Conservation (phyloP, 2,888 invertebrate genomes). For the Pristionchus mayeri region DNA sequence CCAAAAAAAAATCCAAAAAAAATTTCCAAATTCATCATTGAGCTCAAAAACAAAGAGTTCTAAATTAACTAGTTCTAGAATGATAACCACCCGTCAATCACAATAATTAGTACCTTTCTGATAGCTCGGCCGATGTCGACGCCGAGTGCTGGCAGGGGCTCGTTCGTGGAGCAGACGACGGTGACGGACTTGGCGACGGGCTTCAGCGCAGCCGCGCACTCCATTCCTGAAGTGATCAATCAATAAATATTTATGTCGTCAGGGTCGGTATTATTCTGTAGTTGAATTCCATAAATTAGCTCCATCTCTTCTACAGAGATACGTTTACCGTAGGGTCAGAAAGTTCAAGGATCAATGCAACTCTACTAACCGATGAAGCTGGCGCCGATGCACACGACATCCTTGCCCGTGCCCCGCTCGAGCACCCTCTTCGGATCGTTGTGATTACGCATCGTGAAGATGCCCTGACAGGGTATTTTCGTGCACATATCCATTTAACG, state of each 20-base stretch:
- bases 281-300: too few species aligned
- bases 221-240: conserved; percentile 85
- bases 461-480: conserved; percentile 55
- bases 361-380: conserved; percentile 87
- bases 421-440: conserved; percentile 83
- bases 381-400: conserved; percentile 88
- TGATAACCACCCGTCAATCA: too few species aligned
- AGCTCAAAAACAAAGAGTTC: too few species aligned
- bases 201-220: conserved; percentile 87
- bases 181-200: conserved; percentile 86
- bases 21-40: too few species aligned
- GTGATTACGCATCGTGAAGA: conserved; percentile 80
- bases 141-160: conserved; percentile 88
- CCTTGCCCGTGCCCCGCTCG: conserved; percentile 80
- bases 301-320: too few species aligned
- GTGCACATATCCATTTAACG: too few species aligned
- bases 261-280: too few species aligned
- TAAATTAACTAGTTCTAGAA: too few species aligned
- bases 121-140: conserved; percentile 85
- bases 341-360: too few species aligned
- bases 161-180: conserved; percentile 84
- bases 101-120: conserved; percentile 81
- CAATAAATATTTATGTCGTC: too few species aligned
- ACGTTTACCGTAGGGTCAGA: too few species aligned
- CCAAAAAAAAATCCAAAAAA: too few species aligned